Evolutionary conservation across 1,140 invertebrate genomes (phyloP), one percentile per base, ranked within the genome.

Genomic region (Cherax destructor): DNA sequence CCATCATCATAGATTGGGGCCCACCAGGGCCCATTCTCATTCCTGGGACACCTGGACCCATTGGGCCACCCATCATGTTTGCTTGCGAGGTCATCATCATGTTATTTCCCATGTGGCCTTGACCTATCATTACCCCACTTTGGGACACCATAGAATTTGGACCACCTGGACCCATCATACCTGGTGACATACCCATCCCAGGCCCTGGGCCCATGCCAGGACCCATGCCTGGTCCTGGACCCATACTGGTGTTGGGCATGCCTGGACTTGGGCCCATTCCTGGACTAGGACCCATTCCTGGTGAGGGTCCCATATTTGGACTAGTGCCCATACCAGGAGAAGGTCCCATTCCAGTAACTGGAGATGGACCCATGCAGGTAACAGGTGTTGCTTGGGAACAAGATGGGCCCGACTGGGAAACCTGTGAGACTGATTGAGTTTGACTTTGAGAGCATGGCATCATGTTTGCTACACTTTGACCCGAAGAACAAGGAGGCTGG

Each of bases 1-100:
- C 91, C 91, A 93, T 93, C 93, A 95, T 95, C 56, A 94, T 94
- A 93, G 96, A 96, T 95, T 96, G 95, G 87, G 96, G 96, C 41
- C 96, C 96, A 96, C 97, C 97, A 93, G 91, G 93, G 13, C 92
- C 93, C 93, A 93, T 92, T 83, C 92, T 93, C 91, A 92, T 93
- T 30, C 88, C 79, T 77, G 92, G 91, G 24, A 86, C 93, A 83
- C 86, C 83, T 61, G 86, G 89, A 77, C 93, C 93, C 91, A 93
- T 93, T 69, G 93, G 93, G 50, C 93, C 93, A 78, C 88, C 91
- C 79, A 92, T 92, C 91, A 93, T 93, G 84, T 78, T 92, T 24
- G 88, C 87, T 77, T 93, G 92, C 65, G 87, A 86, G 61, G 93
- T 91, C 91, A 93, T 92, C 90, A 93, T 92, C 59, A 91, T 92